Conservation (phyloP, 2,797 vertebrate species). For the Phrynocephalus guinanensis region DNA sequence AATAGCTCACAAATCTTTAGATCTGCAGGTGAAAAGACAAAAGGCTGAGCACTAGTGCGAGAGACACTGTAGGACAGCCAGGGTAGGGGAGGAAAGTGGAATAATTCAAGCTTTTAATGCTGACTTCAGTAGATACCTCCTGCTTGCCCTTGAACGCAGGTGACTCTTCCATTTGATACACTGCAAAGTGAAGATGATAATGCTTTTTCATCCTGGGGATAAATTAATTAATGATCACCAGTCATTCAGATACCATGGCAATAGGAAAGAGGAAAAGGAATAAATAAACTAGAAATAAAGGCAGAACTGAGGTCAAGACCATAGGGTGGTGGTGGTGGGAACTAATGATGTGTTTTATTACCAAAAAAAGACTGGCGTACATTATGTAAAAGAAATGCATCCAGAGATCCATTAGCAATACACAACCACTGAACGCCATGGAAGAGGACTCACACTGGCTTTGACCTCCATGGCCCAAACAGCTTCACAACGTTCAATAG, state of each 20-base stretch:
- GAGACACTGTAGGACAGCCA: not conserved
- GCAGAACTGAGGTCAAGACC: conserved; percentile 10
- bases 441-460: not conserved
- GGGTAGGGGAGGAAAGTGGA: not conserved
- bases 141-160: conserved; percentile 28
- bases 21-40: conserved; percentile 28
- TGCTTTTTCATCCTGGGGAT: conserved; percentile 20
- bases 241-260: conserved; percentile 23
- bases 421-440: not conserved
- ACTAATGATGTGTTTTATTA: conserved; percentile 23
- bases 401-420: conserved; percentile 7
- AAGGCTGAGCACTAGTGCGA: not conserved
- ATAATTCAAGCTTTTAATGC: conserved; percentile 34
- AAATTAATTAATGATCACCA: conserved; percentile 31
- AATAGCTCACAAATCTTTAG: conserved; percentile 18
- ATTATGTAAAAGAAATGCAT: not conserved
- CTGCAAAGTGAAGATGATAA: conserved; percentile 22
- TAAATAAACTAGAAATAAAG: conserved; percentile 22
- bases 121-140: not conserved
- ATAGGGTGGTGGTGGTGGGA: not conserved
- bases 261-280: conserved; percentile 29
- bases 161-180: conserved; percentile 17
- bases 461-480: conserved; percentile 3
- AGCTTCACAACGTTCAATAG: not conserved
- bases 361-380: not conserved